Evolutionary conservation across 23 tunicate genomes (phyloP).

Genomic region (Halocynthia roretzi): DNA sequence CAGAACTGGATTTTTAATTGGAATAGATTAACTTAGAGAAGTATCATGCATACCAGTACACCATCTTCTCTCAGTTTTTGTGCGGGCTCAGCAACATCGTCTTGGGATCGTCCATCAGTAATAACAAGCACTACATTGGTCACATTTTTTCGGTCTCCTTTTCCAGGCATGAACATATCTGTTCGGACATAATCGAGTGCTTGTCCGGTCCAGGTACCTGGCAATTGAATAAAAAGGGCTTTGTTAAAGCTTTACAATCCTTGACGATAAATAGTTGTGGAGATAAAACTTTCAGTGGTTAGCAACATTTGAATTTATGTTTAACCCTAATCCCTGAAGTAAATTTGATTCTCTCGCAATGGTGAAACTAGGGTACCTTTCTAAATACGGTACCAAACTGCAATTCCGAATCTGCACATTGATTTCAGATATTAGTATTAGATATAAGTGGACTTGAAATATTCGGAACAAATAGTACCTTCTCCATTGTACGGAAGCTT

Average conservation of each 20-base stretch:
- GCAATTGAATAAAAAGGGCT: conserved; percentile 6
- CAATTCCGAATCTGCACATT: no score
- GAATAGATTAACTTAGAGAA: not conserved
- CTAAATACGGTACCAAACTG: no score
- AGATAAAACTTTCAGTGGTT: no score
- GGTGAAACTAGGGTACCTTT: no score
- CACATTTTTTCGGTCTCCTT: conserved; percentile 44
- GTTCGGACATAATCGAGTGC: conserved; percentile 53
- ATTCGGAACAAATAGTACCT: not conserved
- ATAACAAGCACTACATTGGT: conserved; percentile 64
- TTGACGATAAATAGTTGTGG: no score
- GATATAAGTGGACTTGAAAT: no score
- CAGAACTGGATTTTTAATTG: not conserved
- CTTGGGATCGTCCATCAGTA: conserved; percentile 79
- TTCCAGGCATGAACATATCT: conserved; percentile 39
- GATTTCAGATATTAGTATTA: no score
- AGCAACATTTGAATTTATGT: no score
- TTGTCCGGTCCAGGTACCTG: conserved; percentile 64
- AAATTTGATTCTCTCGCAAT: no score
- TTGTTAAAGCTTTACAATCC: no score
- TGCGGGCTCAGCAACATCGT: conserved; percentile 62
- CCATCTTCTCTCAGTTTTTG: conserved; percentile 27
- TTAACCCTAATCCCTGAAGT: no score
- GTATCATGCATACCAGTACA: conserved; percentile 30
- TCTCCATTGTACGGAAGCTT: conserved; percentile 1